Evolutionary conservation across 2,888 invertebrate genomes (phyloP).

Genomic region (Orthosia gothica): DNA sequence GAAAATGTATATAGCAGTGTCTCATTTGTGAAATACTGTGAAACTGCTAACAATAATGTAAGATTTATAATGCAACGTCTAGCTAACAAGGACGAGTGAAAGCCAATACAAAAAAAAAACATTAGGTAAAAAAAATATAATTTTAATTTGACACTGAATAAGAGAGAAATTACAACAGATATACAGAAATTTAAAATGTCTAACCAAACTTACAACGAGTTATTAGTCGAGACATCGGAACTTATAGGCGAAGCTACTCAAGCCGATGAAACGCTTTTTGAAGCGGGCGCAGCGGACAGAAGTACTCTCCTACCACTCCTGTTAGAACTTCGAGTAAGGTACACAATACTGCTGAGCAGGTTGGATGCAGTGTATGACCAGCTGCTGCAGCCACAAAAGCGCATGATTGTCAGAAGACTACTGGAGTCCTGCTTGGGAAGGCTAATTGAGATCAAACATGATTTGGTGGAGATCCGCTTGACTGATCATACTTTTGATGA

Average conservation of each 20-base stretch:
- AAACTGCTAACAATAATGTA: background rate
- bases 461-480: slow-evolving; percentile 96
- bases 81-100: no score
- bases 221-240: slow-evolving; percentile 92
- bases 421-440: slow-evolving; percentile 96
- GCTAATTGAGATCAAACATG: slow-evolving; percentile 96
- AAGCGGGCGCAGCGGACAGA: slow-evolving; percentile 92
- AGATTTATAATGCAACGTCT: background rate
- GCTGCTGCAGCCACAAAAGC: slow-evolving; percentile 98
- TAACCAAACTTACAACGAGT: slow-evolving; percentile 93
- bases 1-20: background rate
- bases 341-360: slow-evolving; percentile 94
- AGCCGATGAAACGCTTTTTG: slow-evolving; percentile 92
- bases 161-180: background rate
- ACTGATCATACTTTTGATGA: slow-evolving; percentile 97
- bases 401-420: slow-evolving; percentile 94
- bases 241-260: slow-evolving; percentile 91
- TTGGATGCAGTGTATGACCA: slow-evolving; percentile 97
- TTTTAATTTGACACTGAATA: background rate
- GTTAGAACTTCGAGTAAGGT: slow-evolving; percentile 95
- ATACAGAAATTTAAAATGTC: slow-evolving; percentile 91
- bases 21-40: background rate
- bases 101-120: no score
- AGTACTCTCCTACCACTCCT: slow-evolving; percentile 92
- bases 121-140: no score